Base-by-base conservation (phyloP, 2,888 invertebrate genomes). In the Branchellion lobata region DNA sequence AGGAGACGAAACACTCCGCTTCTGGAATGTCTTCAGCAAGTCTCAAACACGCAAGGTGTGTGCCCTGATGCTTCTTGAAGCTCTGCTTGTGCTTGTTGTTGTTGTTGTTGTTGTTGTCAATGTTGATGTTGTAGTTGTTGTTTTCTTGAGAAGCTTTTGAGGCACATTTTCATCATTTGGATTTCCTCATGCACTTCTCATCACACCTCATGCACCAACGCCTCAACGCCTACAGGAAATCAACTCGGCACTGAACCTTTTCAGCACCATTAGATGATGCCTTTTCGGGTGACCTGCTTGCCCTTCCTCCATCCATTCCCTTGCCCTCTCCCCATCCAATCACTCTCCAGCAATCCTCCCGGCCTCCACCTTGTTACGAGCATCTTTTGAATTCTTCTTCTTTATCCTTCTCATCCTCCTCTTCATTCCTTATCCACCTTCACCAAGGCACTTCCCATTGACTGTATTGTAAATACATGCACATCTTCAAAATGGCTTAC, bases 1-100 rank as follows among this genome's bases (percentile, higher is more conserved):
- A 71, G 97, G 96, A 0, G 98, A 99, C 87, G 98, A 99, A 88
- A 97, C 98, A 0, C 89, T 99, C 47, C 90, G 97, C 78, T 89
- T 98, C 69, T 99, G 98, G 98, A 95, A 96, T 90, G 96, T 99
- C 0, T 99, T 99, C 89, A 96, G 95, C 86, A 98, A 98, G 90
- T 95, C 95, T 24, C 91, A 95, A 53, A 95, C 95, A 27, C 86
- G 85, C 29, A 88, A 87, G 85, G 88, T 87, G 83, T 80, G 82
- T n/a, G 21, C 3, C 3, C 14, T 34, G n/a, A 8, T 71, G 5
- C 8, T 40, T 5, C 14, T 5, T 40, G 40, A 8, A 8, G 5
- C 8, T 40, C 8, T 40, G 61, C n/a, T 57, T 57, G 61, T 57
- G 21, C n/a, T 8, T 57, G 24, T 57, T 57, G 3, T 8, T 57